Evolutionary conservation across 2,888 invertebrate species (phyloP).

Genomic region (Apamea crenata): DNA sequence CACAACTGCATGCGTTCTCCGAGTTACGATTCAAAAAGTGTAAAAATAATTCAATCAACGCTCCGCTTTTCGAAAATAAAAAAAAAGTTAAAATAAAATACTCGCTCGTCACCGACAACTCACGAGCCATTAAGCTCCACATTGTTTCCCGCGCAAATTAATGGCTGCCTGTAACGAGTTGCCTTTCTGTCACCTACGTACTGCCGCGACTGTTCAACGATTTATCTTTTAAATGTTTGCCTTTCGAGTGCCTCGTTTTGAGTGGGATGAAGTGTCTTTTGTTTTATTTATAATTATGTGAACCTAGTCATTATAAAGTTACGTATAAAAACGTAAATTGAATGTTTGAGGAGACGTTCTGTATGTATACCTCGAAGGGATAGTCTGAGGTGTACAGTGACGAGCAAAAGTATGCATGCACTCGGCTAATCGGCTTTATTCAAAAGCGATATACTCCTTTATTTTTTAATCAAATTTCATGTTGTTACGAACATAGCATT

Average conservation of each 20-base stretch:
- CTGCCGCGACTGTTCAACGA: constrained; percentile 36
- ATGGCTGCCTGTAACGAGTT: constrained; percentile 57
- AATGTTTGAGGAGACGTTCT: not conserved
- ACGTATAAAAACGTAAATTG: not conserved
- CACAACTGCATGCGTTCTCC: not conserved
- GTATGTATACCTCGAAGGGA: not conserved
- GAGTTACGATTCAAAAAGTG: not conserved
- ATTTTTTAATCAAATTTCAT: too few relatives aligned
- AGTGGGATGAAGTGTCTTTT: constrained; percentile 11
- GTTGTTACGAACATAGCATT: too few relatives aligned
- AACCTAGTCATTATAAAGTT: not conserved
- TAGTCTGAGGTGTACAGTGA: not conserved
- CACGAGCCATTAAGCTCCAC: constrained; percentile 59
- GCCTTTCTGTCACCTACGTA: constrained; percentile 54
- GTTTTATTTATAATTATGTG: constrained; percentile 18
- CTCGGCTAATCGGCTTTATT: too few relatives aligned
- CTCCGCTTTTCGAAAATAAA: constrained; percentile 9
- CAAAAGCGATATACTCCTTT: too few relatives aligned
- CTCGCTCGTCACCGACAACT: constrained; percentile 17
- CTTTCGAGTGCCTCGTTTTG: constrained; percentile 23
- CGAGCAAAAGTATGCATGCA: too few relatives aligned
- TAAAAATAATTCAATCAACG: constrained; percentile 15
- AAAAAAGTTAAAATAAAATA: constrained; percentile 44
- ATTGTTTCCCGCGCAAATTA: constrained; percentile 65
- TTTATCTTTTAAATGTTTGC: constrained; percentile 52